These are phyloP conservation scores for Pitangus sulphuratus DNA, from an alignment of 2,797 vertebrate species.

Conservation along the genomic window DNA sequence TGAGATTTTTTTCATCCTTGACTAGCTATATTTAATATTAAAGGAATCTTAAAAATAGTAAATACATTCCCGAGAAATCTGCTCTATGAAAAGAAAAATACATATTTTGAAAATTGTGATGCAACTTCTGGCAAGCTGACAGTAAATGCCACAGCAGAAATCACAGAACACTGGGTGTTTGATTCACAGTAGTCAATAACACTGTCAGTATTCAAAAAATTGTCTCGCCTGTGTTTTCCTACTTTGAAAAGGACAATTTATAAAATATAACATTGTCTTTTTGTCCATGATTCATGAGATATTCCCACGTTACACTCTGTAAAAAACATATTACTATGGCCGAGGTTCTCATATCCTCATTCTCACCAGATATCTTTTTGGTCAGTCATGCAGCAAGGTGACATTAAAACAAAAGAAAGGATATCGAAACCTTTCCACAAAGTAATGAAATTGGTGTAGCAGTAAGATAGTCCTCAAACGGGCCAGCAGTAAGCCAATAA, in stretches of 20 bases:
- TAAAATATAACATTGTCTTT: too few species aligned
- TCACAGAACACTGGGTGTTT: background rate
- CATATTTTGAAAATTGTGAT: background rate
- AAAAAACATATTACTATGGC: background rate
- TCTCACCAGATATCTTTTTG: background rate
- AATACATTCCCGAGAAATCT: background rate
- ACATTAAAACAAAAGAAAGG: background rate
- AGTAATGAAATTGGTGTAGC: background rate
- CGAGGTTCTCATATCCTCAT: background rate
- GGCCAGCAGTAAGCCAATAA: background rate
- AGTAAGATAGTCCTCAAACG: background rate
- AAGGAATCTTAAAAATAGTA: background rate
- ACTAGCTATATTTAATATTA: background rate
- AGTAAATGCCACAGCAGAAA: background rate
- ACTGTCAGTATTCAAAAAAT: background rate
- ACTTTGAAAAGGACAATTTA: too few species aligned
- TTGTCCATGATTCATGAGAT: too few species aligned
- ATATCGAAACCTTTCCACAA: background rate
- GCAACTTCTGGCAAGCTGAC: background rate
- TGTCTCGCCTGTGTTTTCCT: background rate
- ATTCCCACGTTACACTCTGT: background rate
- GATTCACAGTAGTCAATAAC: background rate
- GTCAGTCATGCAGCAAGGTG: background rate
- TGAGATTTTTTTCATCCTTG: background rate
- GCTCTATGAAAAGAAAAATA: slow-evolving; percentile 17